Evolutionary conservation across 1,140 invertebrate species (phyloP).

Genomic region (Hycleus cichorii): DNA sequence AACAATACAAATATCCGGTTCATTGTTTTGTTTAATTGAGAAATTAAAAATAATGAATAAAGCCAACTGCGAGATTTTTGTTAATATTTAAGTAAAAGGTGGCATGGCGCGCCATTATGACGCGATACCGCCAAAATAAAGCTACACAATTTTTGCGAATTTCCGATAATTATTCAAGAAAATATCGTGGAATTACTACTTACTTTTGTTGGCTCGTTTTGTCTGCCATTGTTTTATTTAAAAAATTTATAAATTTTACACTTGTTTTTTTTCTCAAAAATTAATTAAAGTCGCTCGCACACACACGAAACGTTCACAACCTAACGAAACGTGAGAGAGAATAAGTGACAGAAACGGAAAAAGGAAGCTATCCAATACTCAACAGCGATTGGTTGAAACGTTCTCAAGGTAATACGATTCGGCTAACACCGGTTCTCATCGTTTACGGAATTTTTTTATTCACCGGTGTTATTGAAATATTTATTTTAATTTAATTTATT

Average conservation of each 20-base stretch:
- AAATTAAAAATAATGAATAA: too few species aligned
- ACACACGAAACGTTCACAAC: conserved; percentile 18
- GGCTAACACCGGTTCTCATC: conserved; percentile 12
- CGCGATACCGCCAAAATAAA: conserved; percentile 34
- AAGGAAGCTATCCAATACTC: conserved; percentile 17
- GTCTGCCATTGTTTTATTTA: conserved; percentile 33
- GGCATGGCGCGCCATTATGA: conserved; percentile 26
- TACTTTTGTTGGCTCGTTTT: conserved; percentile 30
- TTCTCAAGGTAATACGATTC: conserved; percentile 25
- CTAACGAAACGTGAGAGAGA: conserved; percentile 31
- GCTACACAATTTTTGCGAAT: background rate
- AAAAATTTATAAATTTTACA: too few species aligned
- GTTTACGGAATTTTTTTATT: conserved; percentile 21
- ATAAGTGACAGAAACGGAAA: conserved; percentile 24
- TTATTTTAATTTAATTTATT: conserved; percentile 10
- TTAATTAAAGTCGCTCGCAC: too few species aligned
- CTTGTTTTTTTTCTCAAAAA: too few species aligned
- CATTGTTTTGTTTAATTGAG: too few species aligned
- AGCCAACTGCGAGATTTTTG: too few species aligned
- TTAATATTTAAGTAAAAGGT: too few species aligned
- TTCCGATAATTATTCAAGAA: conserved; percentile 4
- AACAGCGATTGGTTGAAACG: conserved; percentile 19
- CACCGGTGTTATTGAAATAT: background rate
- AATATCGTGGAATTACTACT: conserved; percentile 19
- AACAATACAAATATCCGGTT: too few species aligned